phyloP scores from a whole-genome alignment of 1,140 invertebrate genomes.

The Macrostomum lignano region DNA sequence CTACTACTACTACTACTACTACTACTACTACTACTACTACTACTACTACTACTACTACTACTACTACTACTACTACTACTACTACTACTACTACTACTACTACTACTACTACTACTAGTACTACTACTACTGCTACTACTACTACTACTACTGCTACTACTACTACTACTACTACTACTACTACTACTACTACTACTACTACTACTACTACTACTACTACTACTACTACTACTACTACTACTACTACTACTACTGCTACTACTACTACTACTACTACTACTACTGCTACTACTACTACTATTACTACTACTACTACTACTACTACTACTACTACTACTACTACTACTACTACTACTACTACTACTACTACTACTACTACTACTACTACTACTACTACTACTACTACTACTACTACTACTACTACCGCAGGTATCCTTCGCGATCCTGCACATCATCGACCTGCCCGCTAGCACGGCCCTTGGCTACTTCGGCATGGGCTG shows the following conservation, averaged over 20 bases:
- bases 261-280: constrained; percentile 7
- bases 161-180: too few relatives aligned
- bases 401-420: constrained; percentile 5
- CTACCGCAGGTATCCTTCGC: too few relatives aligned
- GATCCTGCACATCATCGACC: not conserved
- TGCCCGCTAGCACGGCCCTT: constrained; percentile 24
- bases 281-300: constrained; percentile 8
- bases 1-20: constrained; percentile 10
- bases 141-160: constrained; percentile 9
- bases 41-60: constrained; percentile 7
- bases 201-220: constrained; percentile 10
- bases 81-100: constrained; percentile 11
- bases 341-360: constrained; percentile 9
- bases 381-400: constrained; percentile 10
- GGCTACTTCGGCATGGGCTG: constrained; percentile 35
- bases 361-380: constrained; percentile 7
- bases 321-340: constrained; percentile 11
- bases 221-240: constrained; percentile 11
- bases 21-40: constrained; percentile 8
- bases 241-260: constrained; percentile 9
- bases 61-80: constrained; percentile 11
- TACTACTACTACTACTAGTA: constrained; percentile 10
- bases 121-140: constrained; percentile 7
- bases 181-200: too few relatives aligned
- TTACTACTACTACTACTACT: constrained; percentile 11